Conservation (phyloP, 2,113 vertebrate species). For the Forbesichthys agassizii region DNA sequence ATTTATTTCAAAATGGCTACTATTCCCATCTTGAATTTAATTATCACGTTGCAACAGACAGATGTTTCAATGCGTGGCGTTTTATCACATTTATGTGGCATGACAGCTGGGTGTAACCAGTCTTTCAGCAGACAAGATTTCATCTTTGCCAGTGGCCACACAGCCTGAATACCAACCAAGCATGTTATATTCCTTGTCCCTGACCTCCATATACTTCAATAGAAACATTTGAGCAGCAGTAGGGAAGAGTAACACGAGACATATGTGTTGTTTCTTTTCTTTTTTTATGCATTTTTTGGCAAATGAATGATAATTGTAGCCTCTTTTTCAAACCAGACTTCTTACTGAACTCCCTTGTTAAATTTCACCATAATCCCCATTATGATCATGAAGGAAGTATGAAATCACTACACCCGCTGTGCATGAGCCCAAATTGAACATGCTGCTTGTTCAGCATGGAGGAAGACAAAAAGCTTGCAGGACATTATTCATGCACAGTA, state of each 20-base stretch:
- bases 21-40: slow-evolving; percentile 25
- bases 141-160: slow-evolving; percentile 62
- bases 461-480: slow-evolving; percentile 24
- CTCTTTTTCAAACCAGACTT: slow-evolving; percentile 37
- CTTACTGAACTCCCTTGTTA: slow-evolving; percentile 32
- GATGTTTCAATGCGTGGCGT: slow-evolving; percentile 36
- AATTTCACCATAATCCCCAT: slow-evolving; percentile 39
- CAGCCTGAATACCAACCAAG: slow-evolving; percentile 71
- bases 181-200: slow-evolving; percentile 39
- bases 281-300: slow-evolving; percentile 7
- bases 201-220: slow-evolving; percentile 55
- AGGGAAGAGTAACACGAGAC: slow-evolving; percentile 29
- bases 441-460: background rate
- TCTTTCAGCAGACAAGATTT: slow-evolving; percentile 66
- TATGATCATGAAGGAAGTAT: slow-evolving; percentile 15
- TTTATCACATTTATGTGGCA: slow-evolving; percentile 60
- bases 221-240: slow-evolving; percentile 53
- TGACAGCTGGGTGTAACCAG: slow-evolving; percentile 62
- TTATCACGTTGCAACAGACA: slow-evolving; percentile 38
- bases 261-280: slow-evolving; percentile 34
- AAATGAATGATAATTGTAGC: slow-evolving; percentile 21
- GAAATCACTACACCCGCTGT: background rate
- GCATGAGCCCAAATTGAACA: background rate
- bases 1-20: slow-evolving; percentile 20
- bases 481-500: slow-evolving; percentile 54